These are phyloP conservation scores for Peromyscus polionotus DNA, from an alignment of 2,113 vertebrate species.

Conservation along the genomic window DNA sequence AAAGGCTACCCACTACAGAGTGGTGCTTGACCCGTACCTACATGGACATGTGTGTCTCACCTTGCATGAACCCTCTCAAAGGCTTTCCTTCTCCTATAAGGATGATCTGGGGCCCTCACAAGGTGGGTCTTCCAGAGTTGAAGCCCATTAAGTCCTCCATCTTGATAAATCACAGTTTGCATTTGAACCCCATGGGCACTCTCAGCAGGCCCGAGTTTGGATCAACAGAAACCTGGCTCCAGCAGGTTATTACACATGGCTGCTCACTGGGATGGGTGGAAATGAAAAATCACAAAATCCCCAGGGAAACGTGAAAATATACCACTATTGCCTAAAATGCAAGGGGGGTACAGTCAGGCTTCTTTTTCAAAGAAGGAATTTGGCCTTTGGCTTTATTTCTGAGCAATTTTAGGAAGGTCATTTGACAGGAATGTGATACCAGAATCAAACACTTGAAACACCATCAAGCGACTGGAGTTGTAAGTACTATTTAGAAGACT, in stretches of 20 bases:
- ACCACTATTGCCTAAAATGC: background rate
- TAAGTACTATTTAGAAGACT: background rate
- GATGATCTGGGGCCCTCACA: background rate
- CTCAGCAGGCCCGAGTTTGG: background rate
- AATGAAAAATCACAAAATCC: background rate
- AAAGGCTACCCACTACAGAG: no score
- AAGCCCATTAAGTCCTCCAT: background rate
- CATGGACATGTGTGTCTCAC: background rate
- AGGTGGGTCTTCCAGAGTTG: background rate
- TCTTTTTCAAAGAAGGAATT: background rate
- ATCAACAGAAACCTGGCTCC: background rate
- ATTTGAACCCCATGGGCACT: background rate
- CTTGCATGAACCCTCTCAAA: rapidly evolving
- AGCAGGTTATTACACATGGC: background rate
- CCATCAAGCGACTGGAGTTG: background rate
- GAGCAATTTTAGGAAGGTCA: constrained; percentile 26
- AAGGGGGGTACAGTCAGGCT: background rate
- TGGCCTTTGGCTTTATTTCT: background rate
- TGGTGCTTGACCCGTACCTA: background rate
- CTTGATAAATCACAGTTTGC: background rate
- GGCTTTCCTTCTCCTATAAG: background rate
- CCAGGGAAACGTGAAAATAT: background rate
- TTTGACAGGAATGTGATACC: background rate
- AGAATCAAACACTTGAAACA: background rate
- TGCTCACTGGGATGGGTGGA: background rate